phyloP scores from a whole-genome alignment of 2,113 vertebrate species.

The Picathartes gymnocephalus region DNA sequence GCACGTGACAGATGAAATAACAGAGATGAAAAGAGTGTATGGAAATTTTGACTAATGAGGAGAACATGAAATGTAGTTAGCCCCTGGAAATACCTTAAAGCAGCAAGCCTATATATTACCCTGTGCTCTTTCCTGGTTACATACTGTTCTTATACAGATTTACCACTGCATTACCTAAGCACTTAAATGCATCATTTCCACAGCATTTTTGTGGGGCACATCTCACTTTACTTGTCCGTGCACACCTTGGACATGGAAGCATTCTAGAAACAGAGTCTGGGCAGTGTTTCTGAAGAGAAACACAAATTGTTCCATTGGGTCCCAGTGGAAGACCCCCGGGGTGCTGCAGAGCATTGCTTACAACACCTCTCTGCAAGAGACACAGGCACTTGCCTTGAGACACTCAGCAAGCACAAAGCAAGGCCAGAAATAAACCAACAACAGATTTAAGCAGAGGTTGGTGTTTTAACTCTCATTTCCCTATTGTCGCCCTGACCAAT shows the following conservation, averaged over 20 bases:
- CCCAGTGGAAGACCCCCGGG: not conserved
- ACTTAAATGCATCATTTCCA: not conserved
- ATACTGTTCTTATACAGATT: not conserved
- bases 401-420: not conserved
- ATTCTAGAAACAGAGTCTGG: not conserved
- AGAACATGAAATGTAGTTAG: not conserved
- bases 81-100: not conserved
- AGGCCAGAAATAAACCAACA: not conserved
- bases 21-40: not conserved
- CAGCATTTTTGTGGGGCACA: not conserved
- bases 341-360: not conserved
- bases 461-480: not conserved
- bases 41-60: slow-evolving; percentile 1
- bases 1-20: not conserved
- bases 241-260: not conserved
- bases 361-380: not conserved
- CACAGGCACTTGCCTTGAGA: not conserved
- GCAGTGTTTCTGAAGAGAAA: not conserved
- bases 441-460: not conserved
- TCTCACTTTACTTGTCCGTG: not conserved
- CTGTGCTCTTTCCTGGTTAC: not conserved
- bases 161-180: not conserved
- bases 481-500: not conserved
- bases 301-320: not conserved
- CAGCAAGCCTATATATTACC: not conserved